These are phyloP conservation scores for Xestia rhomboidea DNA, from an alignment of 2,888 invertebrate species.

Conservation along the genomic window DNA sequence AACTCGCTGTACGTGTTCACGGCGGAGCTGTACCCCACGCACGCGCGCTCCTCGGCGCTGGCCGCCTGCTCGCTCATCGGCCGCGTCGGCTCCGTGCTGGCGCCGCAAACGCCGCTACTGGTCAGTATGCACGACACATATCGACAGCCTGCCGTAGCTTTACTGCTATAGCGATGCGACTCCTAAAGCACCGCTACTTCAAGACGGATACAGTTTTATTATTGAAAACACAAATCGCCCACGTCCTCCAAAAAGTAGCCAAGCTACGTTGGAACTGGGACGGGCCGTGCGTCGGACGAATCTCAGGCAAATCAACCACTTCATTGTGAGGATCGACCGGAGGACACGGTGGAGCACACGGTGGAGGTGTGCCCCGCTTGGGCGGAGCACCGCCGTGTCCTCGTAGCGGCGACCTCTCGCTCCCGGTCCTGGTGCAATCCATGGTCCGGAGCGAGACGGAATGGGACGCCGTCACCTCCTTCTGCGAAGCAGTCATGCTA, in stretches of 20 bases:
- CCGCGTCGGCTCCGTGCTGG: slow-evolving; percentile 92
- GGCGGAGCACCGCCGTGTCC: too few species aligned
- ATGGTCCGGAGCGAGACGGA: too few species aligned
- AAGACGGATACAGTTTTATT: not conserved
- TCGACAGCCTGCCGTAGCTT: not conserved
- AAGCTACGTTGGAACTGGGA: not conserved
- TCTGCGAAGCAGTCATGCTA: too few species aligned
- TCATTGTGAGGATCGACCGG: too few species aligned
- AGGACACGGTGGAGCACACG: too few species aligned
- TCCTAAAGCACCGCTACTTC: not conserved
- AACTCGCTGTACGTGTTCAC: slow-evolving; percentile 93
- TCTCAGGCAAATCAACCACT: not conserved
- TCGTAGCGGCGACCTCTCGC: too few species aligned
- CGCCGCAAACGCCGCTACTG: slow-evolving; percentile 93
- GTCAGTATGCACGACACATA: slow-evolving; percentile 75
- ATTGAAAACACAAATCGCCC: not conserved
- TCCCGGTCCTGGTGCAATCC: too few species aligned
- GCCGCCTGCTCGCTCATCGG: slow-evolving; percentile 93
- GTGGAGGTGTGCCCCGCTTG: too few species aligned
- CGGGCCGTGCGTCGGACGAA: not conserved
- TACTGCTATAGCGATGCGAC: not conserved
- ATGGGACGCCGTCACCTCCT: too few species aligned
- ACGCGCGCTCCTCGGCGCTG: slow-evolving; percentile 92
- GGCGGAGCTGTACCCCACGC: slow-evolving; percentile 93
- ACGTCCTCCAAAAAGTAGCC: not conserved